These are phyloP conservation scores for Calliopsis andreniformis DNA, from an alignment of 1,140 invertebrate genomes.

Conservation along the genomic window DNA sequence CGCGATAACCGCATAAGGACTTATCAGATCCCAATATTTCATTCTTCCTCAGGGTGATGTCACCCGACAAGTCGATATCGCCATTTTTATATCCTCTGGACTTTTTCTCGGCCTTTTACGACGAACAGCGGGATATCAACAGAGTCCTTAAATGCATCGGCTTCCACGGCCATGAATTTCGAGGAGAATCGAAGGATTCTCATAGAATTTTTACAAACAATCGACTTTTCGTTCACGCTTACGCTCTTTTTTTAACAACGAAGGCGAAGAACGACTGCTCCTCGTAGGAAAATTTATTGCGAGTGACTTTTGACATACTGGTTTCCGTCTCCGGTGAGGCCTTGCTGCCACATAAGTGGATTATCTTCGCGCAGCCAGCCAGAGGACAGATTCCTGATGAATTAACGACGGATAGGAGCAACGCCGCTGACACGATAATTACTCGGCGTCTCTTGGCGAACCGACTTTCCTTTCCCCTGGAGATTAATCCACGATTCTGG, in stretches of 20 bases:
- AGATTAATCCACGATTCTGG: constrained; percentile 24
- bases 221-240: too few species aligned
- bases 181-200: background rate
- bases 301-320: background rate
- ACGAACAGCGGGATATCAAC: background rate
- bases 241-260: too few species aligned
- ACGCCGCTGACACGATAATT: constrained; percentile 20
- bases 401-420: constrained; percentile 1
- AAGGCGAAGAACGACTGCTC: too few species aligned
- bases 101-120: constrained; percentile 10
- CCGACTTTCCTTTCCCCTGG: background rate
- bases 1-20: background rate
- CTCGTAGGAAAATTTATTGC: too few species aligned
- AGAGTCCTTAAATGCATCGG: background rate
- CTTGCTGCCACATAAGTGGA: background rate
- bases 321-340: background rate
- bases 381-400: constrained; percentile 6
- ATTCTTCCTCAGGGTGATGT: background rate
- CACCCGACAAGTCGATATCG: background rate
- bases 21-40: constrained; percentile 7
- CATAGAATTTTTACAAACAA: background rate
- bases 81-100: constrained; percentile 18
- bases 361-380: background rate
- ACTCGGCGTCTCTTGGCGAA: background rate
- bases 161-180: background rate